Conservation (phyloP, 2,797 vertebrate species). For the Chelon auratus region DNA sequence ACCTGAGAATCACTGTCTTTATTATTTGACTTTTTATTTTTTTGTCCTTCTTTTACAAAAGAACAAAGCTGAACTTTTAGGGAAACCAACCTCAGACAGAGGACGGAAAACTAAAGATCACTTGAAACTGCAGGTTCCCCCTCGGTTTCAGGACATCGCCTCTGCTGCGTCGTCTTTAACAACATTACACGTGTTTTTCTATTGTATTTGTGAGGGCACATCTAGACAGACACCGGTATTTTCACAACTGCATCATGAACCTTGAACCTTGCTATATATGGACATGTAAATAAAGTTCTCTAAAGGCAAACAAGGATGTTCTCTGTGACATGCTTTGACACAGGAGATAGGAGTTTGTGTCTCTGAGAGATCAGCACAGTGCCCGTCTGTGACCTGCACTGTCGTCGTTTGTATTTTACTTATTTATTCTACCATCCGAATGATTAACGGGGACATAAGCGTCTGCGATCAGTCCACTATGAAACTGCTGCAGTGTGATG, state of each 20-base stretch:
- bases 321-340: slow-evolving; percentile 37
- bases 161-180: slow-evolving; percentile 46
- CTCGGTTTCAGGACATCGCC: slow-evolving; percentile 54
- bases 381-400: background rate
- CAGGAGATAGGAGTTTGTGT: background rate
- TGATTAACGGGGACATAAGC: no score
- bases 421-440: no score
- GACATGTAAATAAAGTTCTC: slow-evolving; percentile 88
- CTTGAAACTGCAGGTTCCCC: slow-evolving; percentile 44
- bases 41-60: slow-evolving; percentile 19
- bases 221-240: slow-evolving; percentile 74
- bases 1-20: slow-evolving; percentile 47
- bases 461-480: no score
- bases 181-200: slow-evolving; percentile 66
- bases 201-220: slow-evolving; percentile 81
- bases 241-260: slow-evolving; percentile 74
- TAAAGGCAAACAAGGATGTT: slow-evolving; percentile 73
- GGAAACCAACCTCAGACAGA: slow-evolving; percentile 37
- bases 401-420: background rate
- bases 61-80: slow-evolving; percentile 50
- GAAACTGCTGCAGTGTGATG: no score
- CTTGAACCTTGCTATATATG: slow-evolving; percentile 82
- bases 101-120: slow-evolving; percentile 49
- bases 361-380: background rate
- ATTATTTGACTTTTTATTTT: slow-evolving; percentile 9